Percentiles rank a stretch among this genome's conserved stretches.
phyloP scores from a whole-genome alignment of 2,113 vertebrate genomes.

The Tenrec ecaudatus region DNA sequence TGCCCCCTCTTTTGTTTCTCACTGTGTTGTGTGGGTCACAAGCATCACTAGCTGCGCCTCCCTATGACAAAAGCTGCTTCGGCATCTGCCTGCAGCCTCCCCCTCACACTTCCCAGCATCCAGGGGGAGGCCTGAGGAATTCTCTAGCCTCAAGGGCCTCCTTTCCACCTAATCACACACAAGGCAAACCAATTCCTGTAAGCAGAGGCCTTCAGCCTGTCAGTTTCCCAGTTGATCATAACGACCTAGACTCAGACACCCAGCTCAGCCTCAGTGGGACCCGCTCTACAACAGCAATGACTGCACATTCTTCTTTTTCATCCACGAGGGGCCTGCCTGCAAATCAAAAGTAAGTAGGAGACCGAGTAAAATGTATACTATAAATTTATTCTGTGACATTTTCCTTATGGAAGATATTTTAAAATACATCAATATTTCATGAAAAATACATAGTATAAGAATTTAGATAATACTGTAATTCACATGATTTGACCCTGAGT shows the following conservation, averaged over 20 bases:
- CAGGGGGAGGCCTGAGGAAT: not conserved
- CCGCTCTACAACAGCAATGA: not conserved
- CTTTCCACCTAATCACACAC: not conserved
- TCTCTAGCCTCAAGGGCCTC: not conserved
- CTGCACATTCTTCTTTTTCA: not conserved
- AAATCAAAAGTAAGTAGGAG: not conserved
- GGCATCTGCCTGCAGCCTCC: not conserved
- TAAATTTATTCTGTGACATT: conserved; percentile 74
- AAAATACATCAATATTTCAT: conserved; percentile 73
- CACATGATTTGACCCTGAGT: conserved; percentile 66
- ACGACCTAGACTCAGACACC: not conserved
- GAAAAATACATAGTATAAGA: conserved; percentile 61
- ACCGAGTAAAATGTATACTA: conserved; percentile 39
- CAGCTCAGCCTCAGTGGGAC: not conserved
- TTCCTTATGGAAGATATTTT: conserved; percentile 62
- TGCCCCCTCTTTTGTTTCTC: not conserved
- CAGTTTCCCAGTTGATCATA: not conserved
- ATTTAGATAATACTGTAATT: conserved; percentile 67
- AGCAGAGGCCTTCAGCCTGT: not conserved
- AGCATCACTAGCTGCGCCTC: not conserved
- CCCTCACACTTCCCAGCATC: not conserved
- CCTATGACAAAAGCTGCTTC: not conserved
- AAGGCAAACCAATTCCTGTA: not conserved
- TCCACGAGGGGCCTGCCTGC: not conserved
- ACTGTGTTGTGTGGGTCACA: not conserved